Base-by-base conservation (phyloP, 2,797 vertebrate genomes). In the Microhierax caerulescens region DNA sequence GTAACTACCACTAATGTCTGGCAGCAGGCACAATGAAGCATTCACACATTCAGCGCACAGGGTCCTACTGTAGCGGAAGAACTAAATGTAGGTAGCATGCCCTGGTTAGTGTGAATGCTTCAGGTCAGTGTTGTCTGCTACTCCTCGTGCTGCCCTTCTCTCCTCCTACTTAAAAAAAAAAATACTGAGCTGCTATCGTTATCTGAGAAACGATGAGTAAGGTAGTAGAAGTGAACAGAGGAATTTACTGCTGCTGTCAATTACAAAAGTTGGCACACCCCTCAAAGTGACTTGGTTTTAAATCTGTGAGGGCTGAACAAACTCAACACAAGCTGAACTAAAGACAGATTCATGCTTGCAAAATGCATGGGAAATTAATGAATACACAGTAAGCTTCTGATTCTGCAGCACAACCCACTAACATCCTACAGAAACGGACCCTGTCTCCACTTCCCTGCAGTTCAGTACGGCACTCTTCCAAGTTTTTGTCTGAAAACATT, bases 181-280 rank as follows among this genome's bases (percentile, higher is more conserved):
- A 36, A 12, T 25, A 64, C 7, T 64, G 84, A 89, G 72, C 78
- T 72, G 51, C 78, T 91, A 82, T 88, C 21, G 72, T 77, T 68
- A 48, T 36, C 87, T 88, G 51, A 91, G 89, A 92, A 96, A 92
- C 43, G 72, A 93, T 90, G 90, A 96, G 65, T 94, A 85, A 94
- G 96, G 86, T 78, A 63, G 88, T 12, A 72, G 80, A 91, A 61
- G 90, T 0, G 0, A 91, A 59, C 67, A 43, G 61, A 85, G 74
- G 93, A 88, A 91, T 91, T 91, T 74, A 77, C 93, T 96, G 94
- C 93, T 92, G 94, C 96, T 96, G 78, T 94, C 95, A 96, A 4
- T 96, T 95, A 96, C 37, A 88, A 77, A 93, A 90, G 87, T 93
- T 97, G 96, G 95, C 96, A 91, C 32, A 12, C 14, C 10, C 64